These are phyloP conservation scores for Hemibagrus wyckioides DNA, from an alignment of 2,113 vertebrate genomes.

Conservation along the genomic window DNA sequence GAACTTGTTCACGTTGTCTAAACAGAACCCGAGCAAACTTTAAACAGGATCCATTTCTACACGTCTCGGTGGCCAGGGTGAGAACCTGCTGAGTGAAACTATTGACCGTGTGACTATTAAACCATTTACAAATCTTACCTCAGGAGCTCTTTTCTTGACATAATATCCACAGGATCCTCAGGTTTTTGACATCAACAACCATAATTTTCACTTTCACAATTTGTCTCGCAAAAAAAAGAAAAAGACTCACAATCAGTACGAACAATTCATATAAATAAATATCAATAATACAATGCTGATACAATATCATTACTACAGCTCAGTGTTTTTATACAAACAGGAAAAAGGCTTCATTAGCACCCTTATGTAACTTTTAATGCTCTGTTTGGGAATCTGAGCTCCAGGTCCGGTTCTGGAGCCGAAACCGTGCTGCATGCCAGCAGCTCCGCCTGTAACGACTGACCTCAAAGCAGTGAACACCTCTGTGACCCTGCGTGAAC, in stretches of 20 bases:
- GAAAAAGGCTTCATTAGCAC: conserved; percentile 62
- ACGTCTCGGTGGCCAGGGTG: not conserved
- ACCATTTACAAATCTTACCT: conserved; percentile 10
- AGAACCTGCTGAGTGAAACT: not conserved
- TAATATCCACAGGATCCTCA: conserved; percentile 3
- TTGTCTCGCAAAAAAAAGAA: not conserved
- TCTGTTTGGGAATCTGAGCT: conserved; percentile 9
- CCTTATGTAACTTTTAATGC: conserved; percentile 53
- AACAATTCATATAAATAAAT: conserved; percentile 74
- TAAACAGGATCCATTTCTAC: conserved; percentile 63
- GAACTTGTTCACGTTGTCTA: conserved; percentile 75
- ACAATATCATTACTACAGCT: conserved; percentile 65
- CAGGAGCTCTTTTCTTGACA: conserved; percentile 6
- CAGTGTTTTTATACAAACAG: conserved; percentile 62
- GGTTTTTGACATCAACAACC: conserved; percentile 18
- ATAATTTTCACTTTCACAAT: conserved; percentile 34
- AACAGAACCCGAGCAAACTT: conserved; percentile 71
- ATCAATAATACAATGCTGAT: conserved; percentile 60
- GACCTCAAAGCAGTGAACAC: not conserved
- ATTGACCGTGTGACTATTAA: conserved; percentile 23
- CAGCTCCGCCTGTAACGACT: not conserved
- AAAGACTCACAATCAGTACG: conserved; percentile 57
- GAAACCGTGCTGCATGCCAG: not conserved
- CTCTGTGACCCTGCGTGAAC: not conserved
- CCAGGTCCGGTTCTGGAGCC: not conserved